Base-by-base conservation (phyloP, 2,113 vertebrate species). In the Deroptyus accipitrinus region DNA sequence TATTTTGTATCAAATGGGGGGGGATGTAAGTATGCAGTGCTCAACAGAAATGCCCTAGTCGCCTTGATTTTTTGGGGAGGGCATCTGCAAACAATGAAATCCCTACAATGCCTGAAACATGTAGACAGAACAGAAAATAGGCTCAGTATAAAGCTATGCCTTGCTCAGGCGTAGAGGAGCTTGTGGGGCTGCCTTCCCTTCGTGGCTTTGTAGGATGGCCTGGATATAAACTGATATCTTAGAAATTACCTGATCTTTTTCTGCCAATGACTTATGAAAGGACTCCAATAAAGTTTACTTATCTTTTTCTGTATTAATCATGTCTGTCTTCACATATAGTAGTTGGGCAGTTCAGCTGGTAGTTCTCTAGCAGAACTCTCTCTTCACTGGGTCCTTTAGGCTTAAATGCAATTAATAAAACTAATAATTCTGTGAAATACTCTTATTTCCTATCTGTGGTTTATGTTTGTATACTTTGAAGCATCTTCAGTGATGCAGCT, bases 61-160 rank as follows among this genome's bases (percentile, higher is more conserved):
- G 35, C 52, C 51, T 86, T 63, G 37, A 27, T 74, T 80, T 74
- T 80, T 80, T 6, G 3, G 61, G 20, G 10, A 74, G 27, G 6
- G 4, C 7, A 64, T 11, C 3, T 23, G 17, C 2, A 28, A n/a
- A 44, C 24, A 41, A 42, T 44, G 70, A 42, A 54, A 7, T 31
- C 4, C 33, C 7, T 4, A 11, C 7, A 61, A 70, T 74, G 61
- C 1, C 2, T 6, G 46, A 20, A 8, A 11, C 9, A 3, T 4
- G 2, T 33, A 35, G 35, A 41, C 31, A 51, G 33, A 63, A 20
- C 30, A 48, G 31, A 64, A 39, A 28, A 78, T 9, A 68, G 33
- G n/a, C 9, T 19, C 3, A 3, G 1, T 49, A 27, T 28, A 7
- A n/a, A 73, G 35, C 46, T 86, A 30, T 77, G n/a, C 42, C 15